Percentiles rank a stretch among this genome's conserved stretches.
These are phyloP conservation scores for Pseudocheirus occidentalis DNA, from an alignment of 2,797 vertebrate genomes.

Conservation along the genomic window DNA sequence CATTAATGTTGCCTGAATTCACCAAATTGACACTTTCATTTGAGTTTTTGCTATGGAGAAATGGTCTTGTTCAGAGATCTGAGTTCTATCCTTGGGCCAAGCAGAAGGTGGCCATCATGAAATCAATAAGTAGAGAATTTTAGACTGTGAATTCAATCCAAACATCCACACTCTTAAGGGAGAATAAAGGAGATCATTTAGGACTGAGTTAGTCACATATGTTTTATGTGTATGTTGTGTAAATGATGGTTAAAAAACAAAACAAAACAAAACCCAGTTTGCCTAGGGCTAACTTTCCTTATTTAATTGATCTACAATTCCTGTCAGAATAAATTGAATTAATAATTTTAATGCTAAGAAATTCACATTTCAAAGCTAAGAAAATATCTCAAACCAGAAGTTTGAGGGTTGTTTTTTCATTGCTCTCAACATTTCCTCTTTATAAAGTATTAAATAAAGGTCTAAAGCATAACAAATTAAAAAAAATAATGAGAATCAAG, in stretches of 20 bases:
- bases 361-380: slow-evolving; percentile 50
- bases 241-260: background rate
- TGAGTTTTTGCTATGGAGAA: slow-evolving; percentile 48
- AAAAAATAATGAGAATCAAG: background rate
- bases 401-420: slow-evolving; percentile 9
- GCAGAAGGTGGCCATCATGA: slow-evolving; percentile 53
- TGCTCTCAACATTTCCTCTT: background rate
- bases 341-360: slow-evolving; percentile 1
- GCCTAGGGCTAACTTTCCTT: background rate
- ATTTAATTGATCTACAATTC: slow-evolving; percentile 56
- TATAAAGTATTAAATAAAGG: slow-evolving; percentile 39
- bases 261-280: background rate
- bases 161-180: slow-evolving; percentile 58
- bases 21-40: slow-evolving; percentile 38
- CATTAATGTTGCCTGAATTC: slow-evolving; percentile 13
- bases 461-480: background rate
- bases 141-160: slow-evolving; percentile 56
- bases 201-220: slow-evolving; percentile 48
- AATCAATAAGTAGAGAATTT: slow-evolving; percentile 55
- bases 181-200: slow-evolving; percentile 58
- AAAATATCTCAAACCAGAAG: slow-evolving; percentile 41
- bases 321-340: slow-evolving; percentile 56
- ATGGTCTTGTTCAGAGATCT: slow-evolving; percentile 54
- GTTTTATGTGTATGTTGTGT: slow-evolving; percentile 60
- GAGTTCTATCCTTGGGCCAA: slow-evolving; percentile 42